A percentile compares a stretch with the other conserved stretches of the same genome.
These are phyloP conservation scores for Embidobia sp. DNA, from an alignment of 2,888 invertebrate species.

Conservation along the genomic window DNA sequence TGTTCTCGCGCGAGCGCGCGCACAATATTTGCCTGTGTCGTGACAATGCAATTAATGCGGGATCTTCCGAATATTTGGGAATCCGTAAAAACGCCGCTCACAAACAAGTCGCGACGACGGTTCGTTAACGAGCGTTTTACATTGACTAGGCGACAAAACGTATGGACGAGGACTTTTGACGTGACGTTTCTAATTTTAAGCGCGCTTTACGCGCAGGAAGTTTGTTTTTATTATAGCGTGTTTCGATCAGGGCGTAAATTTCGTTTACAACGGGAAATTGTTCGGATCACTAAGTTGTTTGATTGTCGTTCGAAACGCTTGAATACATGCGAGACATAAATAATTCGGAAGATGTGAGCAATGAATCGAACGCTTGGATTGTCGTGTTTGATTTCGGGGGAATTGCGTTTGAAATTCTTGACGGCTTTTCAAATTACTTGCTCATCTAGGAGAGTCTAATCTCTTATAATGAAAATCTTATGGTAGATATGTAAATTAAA, in stretches of 20 bases:
- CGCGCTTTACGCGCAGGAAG: constrained; percentile 13
- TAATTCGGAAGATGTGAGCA: background rate
- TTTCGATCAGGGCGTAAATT: constrained; percentile 31
- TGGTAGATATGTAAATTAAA: too few relatives aligned
- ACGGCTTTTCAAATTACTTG: too few relatives aligned
- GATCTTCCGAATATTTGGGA: constrained; percentile 52
- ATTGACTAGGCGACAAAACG: constrained; percentile 34
- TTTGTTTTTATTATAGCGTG: constrained; percentile 39
- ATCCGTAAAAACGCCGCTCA: constrained; percentile 42
- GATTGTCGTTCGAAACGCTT: constrained; percentile 37
- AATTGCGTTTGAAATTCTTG: too few relatives aligned
- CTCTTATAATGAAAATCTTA: too few relatives aligned
- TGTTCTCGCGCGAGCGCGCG: constrained; percentile 34
- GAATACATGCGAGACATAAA: constrained; percentile 17
- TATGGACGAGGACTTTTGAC: constrained; percentile 14
- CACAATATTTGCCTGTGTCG: constrained; percentile 22
- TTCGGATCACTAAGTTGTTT: constrained; percentile 29
- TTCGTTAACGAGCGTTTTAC: constrained; percentile 44
- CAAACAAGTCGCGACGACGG: constrained; percentile 38
- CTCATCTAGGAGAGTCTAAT: too few relatives aligned
- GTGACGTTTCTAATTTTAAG: constrained; percentile 54
- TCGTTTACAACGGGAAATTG: constrained; percentile 42
- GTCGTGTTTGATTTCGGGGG: too few relatives aligned
- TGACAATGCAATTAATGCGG: constrained; percentile 60
- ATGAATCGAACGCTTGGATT: constrained; percentile 1